Evolutionary conservation across 53 echinoderm and acorn worm genomes (phyloP).

Genomic region (Arbacia lixula): DNA sequence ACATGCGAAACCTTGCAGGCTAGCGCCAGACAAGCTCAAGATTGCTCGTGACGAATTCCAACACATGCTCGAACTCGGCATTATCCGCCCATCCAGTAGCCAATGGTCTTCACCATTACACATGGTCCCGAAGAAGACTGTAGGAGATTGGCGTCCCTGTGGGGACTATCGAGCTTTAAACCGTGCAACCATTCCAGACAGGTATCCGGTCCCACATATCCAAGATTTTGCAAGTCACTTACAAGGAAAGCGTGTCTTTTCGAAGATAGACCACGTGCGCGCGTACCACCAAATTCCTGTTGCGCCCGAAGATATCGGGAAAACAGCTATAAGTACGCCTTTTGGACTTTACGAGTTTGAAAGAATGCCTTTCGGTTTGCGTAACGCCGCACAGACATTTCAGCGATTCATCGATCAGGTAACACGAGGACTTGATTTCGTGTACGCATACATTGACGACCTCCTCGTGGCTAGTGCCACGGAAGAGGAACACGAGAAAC

Average conservation of each 20-base stretch:
- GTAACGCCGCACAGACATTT: conserved; percentile 65
- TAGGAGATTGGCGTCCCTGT: conserved; percentile 56
- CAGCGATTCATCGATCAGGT: conserved; percentile 61
- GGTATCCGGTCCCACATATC: conserved; percentile 46
- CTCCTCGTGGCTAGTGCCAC: conserved; percentile 36
- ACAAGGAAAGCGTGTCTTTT: conserved; percentile 29
- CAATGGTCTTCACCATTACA: conserved; percentile 54
- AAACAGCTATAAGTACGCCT: too few species aligned
- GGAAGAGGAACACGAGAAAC: conserved; percentile 25
- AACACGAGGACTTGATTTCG: conserved; percentile 23
- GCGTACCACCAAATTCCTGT: conserved; percentile 57
- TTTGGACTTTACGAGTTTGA: conserved; percentile 66
- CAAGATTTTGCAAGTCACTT: conserved; percentile 44
- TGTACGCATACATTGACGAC: conserved; percentile 64
- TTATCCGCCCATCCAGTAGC: conserved; percentile 31
- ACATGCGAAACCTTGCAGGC: too few species aligned
- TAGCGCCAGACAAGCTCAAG: too few species aligned
- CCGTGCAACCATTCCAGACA: conserved; percentile 22
- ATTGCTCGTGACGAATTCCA: too few species aligned
- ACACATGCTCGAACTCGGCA: too few species aligned
- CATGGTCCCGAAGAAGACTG: conserved; percentile 47
- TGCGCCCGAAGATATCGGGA: too few species aligned
- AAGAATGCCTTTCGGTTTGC: conserved; percentile 69
- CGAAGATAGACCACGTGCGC: conserved; percentile 32
- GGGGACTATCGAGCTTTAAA: conserved; percentile 55